phyloP scores from a whole-genome alignment of 2,888 invertebrate genomes.

The Gerosis bhagava region DNA sequence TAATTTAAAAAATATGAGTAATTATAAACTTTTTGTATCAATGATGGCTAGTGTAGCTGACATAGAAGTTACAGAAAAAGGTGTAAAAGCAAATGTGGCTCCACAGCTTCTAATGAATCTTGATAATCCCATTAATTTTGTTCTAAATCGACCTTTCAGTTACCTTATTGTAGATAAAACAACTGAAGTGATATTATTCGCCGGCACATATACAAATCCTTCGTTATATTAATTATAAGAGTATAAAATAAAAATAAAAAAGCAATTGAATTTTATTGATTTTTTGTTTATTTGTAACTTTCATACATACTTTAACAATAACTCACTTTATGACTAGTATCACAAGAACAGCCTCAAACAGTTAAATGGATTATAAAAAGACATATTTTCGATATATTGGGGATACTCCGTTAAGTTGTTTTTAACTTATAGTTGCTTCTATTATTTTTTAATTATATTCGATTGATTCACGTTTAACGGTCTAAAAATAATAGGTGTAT shows the following conservation, averaged over 20 bases:
- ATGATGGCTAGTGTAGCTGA: conserved; percentile 64
- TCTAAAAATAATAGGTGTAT: too few relatives aligned
- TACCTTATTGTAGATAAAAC: conserved; percentile 64
- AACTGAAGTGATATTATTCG: conserved; percentile 54
- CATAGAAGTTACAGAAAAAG: conserved; percentile 66
- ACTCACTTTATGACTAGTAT: conserved; percentile 49
- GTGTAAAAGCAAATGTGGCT: conserved; percentile 52
- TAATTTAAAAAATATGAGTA: conserved; percentile 52
- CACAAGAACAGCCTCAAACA: conserved; percentile 54
- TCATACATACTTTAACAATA: conserved; percentile 11
- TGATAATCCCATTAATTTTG: conserved; percentile 41
- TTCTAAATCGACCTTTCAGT: conserved; percentile 60
- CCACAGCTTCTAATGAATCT: conserved; percentile 43
- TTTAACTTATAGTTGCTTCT: too few relatives aligned
- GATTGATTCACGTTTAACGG: too few relatives aligned
- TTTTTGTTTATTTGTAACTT: conserved; percentile 18
- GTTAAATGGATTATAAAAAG: too few relatives aligned
- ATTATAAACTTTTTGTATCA: conserved; percentile 48
- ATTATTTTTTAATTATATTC: too few relatives aligned
- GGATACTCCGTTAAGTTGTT: too few relatives aligned
- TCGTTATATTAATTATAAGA: conserved; percentile 43
- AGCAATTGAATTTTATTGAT: too few relatives aligned
- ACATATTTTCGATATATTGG: too few relatives aligned
- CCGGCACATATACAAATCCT: conserved; percentile 66
- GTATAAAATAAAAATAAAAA: not conserved